These are phyloP conservation scores for Isaurus tuberculatus DNA, from an alignment of 92 coral and sea anemone species.

Conservation along the genomic window DNA sequence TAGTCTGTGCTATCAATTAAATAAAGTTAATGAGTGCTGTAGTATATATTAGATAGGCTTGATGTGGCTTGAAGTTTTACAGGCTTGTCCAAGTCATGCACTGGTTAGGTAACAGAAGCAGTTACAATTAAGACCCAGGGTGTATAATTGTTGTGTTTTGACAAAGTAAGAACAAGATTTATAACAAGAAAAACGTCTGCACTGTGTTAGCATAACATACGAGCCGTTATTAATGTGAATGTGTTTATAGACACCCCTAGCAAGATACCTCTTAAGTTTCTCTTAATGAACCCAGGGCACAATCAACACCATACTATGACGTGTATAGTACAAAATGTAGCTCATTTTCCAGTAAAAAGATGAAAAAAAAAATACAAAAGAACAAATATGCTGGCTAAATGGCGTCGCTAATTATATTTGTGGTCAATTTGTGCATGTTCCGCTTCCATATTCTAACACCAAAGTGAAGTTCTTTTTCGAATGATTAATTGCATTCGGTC, in stretches of 20 bases:
- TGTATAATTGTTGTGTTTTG: constrained; percentile 17
- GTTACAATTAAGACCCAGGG: background rate
- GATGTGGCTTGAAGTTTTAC: no score
- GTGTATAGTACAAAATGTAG: no score
- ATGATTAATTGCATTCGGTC: background rate
- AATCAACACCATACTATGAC: no score
- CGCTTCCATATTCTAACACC: background rate
- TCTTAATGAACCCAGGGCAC: background rate
- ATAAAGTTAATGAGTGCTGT: no score
- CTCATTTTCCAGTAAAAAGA: no score
- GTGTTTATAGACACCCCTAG: constrained; percentile 45
- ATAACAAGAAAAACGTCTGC: constrained; percentile 14
- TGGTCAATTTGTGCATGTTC: background rate
- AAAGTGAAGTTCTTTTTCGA: background rate
- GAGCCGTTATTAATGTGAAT: constrained; percentile 7
- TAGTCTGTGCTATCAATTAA: background rate
- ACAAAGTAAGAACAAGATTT: background rate
- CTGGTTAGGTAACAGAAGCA: background rate
- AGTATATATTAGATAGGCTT: no score
- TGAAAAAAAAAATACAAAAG: no score
- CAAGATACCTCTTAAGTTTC: constrained; percentile 1
- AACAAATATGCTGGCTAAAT: no score
- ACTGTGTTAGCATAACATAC: constrained; percentile 27
- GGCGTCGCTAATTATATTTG: background rate
- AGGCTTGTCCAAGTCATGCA: background rate